phyloP scores from a whole-genome alignment of 2,888 invertebrate genomes.

The Drosophila nigricruria region DNA sequence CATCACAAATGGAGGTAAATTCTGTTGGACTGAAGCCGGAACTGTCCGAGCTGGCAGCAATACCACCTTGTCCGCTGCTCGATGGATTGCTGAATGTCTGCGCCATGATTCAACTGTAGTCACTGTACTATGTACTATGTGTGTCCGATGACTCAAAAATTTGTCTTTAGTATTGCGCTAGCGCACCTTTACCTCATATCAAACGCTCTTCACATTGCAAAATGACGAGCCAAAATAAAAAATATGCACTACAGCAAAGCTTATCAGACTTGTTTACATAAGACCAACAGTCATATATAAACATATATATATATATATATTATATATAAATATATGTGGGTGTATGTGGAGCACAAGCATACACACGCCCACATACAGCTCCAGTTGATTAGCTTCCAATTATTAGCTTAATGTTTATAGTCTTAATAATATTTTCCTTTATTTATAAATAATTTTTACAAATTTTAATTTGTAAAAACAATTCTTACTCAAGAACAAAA shows the following conservation, averaged over 20 bases:
- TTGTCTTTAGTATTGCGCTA: not conserved
- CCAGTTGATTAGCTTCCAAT: not conserved
- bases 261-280: conserved; percentile 32
- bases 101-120: conserved; percentile 48
- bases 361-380: not conserved
- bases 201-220: not conserved
- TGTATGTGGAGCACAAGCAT: too few species aligned
- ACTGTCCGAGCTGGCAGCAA: conserved; percentile 24
- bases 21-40: conserved; percentile 88
- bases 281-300: not conserved
- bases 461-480: not conserved
- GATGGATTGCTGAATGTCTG: conserved; percentile 76
- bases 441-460: too few species aligned
- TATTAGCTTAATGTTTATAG: not conserved
- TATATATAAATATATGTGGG: too few species aligned
- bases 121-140: not conserved
- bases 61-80: conserved; percentile 67
- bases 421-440: not conserved
- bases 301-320: not conserved
- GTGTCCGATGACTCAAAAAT: not conserved
- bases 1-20: conserved; percentile 91
- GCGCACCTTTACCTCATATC: conserved; percentile 25
- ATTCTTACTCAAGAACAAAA: not conserved
- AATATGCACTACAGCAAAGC: conserved; percentile 58
- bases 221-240: conserved; percentile 24